These are phyloP conservation scores for Ruditapes philippinarum DNA, from an alignment of 1,140 invertebrate genomes.

Conservation along the genomic window DNA sequence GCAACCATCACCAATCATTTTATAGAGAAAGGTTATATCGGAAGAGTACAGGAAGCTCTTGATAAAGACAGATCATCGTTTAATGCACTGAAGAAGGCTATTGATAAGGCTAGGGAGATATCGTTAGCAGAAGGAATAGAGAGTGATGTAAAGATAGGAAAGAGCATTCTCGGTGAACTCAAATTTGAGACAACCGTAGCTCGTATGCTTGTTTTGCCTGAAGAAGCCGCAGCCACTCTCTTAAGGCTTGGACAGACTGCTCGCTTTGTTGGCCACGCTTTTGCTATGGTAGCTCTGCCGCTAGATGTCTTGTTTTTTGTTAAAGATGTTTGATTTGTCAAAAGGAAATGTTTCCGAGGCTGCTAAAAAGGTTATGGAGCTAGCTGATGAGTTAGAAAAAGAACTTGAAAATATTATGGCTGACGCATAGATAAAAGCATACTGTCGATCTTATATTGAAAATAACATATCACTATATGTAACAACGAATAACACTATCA, in stretches of 20 bases:
- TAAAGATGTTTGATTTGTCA: not conserved
- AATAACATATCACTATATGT: too few species aligned
- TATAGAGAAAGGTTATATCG: not conserved
- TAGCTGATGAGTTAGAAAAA: not conserved
- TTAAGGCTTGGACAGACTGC: not conserved
- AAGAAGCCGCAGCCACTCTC: not conserved
- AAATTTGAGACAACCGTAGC: not conserved
- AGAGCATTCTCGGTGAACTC: not conserved
- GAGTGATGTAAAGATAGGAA: not conserved
- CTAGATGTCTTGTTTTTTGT: not conserved
- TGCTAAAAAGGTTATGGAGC: not conserved
- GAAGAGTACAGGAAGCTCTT: not conserved
- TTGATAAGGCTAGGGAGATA: not conserved
- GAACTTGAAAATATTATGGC: not conserved
- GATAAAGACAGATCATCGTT: not conserved
- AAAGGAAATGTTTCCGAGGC: not conserved
- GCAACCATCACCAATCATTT: not conserved
- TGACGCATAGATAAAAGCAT: not conserved
- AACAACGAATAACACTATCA: too few species aligned
- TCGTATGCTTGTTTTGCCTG: not conserved
- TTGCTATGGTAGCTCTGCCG: not conserved
- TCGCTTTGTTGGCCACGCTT: not conserved
- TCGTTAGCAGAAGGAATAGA: not conserved
- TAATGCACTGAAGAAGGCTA: not conserved
- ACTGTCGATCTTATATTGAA: too few species aligned